These are phyloP conservation scores for Callyntrura guangdongensis DNA, from an alignment of 2,888 invertebrate genomes.

Conservation along the genomic window DNA sequence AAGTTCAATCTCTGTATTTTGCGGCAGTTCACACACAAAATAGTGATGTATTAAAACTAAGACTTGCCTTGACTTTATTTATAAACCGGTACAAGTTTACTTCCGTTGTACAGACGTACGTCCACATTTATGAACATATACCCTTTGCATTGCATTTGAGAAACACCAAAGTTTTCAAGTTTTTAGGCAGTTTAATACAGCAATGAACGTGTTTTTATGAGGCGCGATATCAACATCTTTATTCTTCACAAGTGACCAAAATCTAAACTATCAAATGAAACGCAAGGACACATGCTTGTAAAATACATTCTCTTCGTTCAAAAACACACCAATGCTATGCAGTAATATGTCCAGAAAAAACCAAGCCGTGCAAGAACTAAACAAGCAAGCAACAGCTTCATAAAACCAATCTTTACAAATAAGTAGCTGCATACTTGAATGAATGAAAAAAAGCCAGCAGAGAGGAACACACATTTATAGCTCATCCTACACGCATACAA, in stretches of 20 bases:
- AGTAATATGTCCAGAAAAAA: constrained; percentile 34
- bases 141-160: no score
- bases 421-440: not conserved
- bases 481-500: constrained; percentile 10
- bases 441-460: not conserved
- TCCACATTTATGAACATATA: no score
- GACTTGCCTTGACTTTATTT: no score
- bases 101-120: no score
- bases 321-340: constrained; percentile 15
- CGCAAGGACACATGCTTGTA: not conserved
- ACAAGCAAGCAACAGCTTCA: constrained; percentile 71
- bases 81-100: no score
- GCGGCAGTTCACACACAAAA: no score
- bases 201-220: no score
- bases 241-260: not conserved
- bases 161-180: no score
- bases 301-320: constrained; percentile 5
- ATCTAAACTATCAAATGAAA: not conserved
- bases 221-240: no score
- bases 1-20: no score
- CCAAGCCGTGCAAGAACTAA: constrained; percentile 68
- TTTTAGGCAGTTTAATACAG: no score
- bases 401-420: constrained; percentile 27
- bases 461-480: constrained; percentile 42
- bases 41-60: no score